phyloP scores from a whole-genome alignment of 2,888 invertebrate genomes.

The Liposcelis brunnea region DNA sequence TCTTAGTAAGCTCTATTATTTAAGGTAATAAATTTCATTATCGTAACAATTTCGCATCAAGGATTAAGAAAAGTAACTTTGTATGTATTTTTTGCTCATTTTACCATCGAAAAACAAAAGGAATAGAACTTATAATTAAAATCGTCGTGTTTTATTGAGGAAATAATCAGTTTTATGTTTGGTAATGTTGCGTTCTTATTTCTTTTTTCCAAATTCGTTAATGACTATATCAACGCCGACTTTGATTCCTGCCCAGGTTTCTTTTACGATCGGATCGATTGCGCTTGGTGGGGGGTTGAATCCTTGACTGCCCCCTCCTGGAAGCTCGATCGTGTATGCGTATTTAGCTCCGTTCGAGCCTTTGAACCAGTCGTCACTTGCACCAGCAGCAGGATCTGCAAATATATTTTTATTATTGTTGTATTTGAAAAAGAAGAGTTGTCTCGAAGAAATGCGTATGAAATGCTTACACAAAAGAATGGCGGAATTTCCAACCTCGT shows the following conservation, averaged over 20 bases:
- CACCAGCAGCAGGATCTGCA: conserved; percentile 10
- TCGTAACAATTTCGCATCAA: too few species aligned
- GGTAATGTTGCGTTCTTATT: neutral
- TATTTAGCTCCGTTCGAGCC: conserved; percentile 4
- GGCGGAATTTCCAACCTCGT: conserved; percentile 4
- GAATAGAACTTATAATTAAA: too few species aligned
- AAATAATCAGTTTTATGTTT: neutral
- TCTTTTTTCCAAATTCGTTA: too few species aligned
- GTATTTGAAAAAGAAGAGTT: too few species aligned
- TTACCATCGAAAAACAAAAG: too few species aligned
- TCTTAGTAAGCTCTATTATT: too few species aligned
- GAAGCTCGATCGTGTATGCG: conserved; percentile 6
- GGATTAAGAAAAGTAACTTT: too few species aligned
- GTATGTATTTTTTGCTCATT: too few species aligned
- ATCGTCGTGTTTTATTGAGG: neutral
- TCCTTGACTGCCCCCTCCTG: conserved; percentile 1
- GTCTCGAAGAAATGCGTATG: too few species aligned
- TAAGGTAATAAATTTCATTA: too few species aligned
- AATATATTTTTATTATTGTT: neutral
- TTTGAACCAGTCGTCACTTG: neutral
- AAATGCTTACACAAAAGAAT: neutral
- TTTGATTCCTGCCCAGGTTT: neutral
- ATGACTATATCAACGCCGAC: neutral
- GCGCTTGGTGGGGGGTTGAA: neutral
- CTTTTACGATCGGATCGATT: neutral